These are phyloP conservation scores for Lysandra coridon DNA, from an alignment of 2,888 invertebrate genomes.

Conservation along the genomic window DNA sequence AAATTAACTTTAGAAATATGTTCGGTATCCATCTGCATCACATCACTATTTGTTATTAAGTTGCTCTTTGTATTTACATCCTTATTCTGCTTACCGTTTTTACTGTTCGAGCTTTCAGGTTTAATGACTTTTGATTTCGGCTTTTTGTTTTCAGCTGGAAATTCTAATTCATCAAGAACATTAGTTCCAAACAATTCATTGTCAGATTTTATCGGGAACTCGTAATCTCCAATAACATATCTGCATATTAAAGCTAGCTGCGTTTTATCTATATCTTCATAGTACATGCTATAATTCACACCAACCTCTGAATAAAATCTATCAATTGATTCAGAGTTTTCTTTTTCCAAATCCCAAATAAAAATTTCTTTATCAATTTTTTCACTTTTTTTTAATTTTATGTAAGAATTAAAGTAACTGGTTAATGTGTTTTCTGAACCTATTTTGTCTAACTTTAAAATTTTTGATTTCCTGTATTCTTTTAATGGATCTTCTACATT, in stretches of 20 bases:
- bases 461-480: constrained; percentile 66
- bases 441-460: constrained; percentile 55
- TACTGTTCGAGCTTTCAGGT: constrained; percentile 55
- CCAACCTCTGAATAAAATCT: constrained; percentile 81
- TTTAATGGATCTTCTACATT: constrained; percentile 62
- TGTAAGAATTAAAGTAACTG: constrained; percentile 81
- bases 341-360: constrained; percentile 65
- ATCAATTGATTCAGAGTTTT: constrained; percentile 76
- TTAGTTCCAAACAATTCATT: constrained; percentile 67
- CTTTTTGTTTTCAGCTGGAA: constrained; percentile 62
- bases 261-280: constrained; percentile 76
- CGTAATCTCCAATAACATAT: constrained; percentile 68
- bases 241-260: constrained; percentile 75
- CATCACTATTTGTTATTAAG: neutral
- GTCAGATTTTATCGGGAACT: constrained; percentile 56
- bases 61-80: constrained; percentile 36
- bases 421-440: constrained; percentile 57
- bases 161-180: constrained; percentile 59
- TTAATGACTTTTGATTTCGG: constrained; percentile 63
- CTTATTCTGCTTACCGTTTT: constrained; percentile 55
- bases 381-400: constrained; percentile 69
- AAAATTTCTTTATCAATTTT: constrained; percentile 66
- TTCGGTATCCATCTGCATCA: constrained; percentile 47
- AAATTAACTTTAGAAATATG: constrained; percentile 45
- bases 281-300: constrained; percentile 81